Percentiles rank a stretch among this genome's conserved stretches.
Evolutionary conservation across 2,113 vertebrate genomes (phyloP).

Genomic region (Cheilinus undulatus): DNA sequence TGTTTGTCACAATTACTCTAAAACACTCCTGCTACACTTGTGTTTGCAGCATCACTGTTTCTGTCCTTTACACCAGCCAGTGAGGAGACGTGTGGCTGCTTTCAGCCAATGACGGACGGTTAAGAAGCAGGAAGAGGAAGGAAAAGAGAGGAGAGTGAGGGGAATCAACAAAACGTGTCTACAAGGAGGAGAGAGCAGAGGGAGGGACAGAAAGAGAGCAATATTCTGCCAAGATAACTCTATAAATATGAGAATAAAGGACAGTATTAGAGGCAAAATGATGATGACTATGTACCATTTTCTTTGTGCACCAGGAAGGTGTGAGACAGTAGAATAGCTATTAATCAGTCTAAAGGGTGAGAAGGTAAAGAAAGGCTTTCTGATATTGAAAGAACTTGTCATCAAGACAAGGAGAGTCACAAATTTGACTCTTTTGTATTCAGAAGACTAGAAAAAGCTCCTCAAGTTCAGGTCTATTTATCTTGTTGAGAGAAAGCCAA

Average conservation of each 20-base stretch:
- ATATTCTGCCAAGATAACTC: neutral
- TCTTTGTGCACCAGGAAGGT: neutral
- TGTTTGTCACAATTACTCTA: conserved; percentile 57
- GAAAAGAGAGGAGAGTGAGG: conserved; percentile 36
- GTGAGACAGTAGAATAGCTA: neutral
- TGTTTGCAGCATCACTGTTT: conserved; percentile 53
- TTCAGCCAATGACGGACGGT: conserved; percentile 56
- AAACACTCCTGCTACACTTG: conserved; percentile 45
- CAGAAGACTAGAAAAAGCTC: too few species aligned
- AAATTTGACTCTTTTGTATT: too few species aligned
- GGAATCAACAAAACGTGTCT: conserved; percentile 34
- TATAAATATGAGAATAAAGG: neutral
- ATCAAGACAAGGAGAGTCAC: too few species aligned
- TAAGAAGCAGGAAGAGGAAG: conserved; percentile 75
- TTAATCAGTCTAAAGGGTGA: conserved; percentile 6
- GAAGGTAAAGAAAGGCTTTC: too few species aligned
- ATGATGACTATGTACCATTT: neutral
- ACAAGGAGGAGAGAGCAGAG: neutral
- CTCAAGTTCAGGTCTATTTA: too few species aligned
- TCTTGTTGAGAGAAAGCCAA: too few species aligned
- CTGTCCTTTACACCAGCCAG: conserved; percentile 55
- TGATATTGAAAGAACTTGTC: too few species aligned
- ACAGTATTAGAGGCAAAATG: conserved; percentile 3
- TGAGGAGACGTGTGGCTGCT: conserved; percentile 23
- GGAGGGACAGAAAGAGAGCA: neutral